A percentile compares a stretch with the other conserved stretches of the same genome.
Evolutionary conservation across 37 sponge, comb jelly and placozoan species (phyloP).

Genomic region (Agelas oroides): DNA sequence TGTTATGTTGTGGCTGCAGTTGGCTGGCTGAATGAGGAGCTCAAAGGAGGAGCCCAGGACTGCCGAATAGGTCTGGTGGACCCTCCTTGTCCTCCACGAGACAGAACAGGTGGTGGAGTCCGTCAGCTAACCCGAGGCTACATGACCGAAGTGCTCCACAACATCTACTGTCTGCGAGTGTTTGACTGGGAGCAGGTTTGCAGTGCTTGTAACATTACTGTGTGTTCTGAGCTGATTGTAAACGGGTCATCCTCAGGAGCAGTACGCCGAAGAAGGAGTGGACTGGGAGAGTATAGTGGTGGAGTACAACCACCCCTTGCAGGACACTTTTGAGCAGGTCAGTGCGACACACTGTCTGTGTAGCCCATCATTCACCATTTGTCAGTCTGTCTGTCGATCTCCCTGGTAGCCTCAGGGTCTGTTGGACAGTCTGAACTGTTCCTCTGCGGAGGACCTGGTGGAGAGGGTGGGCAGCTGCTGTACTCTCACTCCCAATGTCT

Average conservation of each 20-base stretch:
- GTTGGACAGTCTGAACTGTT: too few relatives aligned
- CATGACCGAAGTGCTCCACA: conserved; percentile 24
- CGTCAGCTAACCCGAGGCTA: not conserved
- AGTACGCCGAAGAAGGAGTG: conserved; percentile 42
- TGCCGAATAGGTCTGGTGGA: not conserved
- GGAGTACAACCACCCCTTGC: conserved; percentile 5
- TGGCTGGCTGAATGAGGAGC: conserved; percentile 12
- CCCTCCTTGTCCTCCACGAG: not conserved
- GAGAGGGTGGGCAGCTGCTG: too few relatives aligned
- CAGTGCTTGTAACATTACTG: too few relatives aligned
- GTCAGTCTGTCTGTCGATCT: too few relatives aligned
- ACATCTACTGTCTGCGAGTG: conserved; percentile 39
- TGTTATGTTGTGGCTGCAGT: too few relatives aligned
- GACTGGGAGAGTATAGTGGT: conserved; percentile 44
- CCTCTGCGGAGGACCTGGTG: too few relatives aligned
- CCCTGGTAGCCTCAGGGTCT: too few relatives aligned
- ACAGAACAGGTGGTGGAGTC: not conserved
- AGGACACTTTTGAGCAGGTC: conserved; percentile 41
- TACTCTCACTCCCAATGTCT: too few relatives aligned
- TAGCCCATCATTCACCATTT: too few relatives aligned
- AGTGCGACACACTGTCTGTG: not conserved
- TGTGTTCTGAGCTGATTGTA: too few relatives aligned
- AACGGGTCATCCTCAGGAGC: conserved; percentile 27
- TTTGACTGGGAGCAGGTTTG: conserved; percentile 61
- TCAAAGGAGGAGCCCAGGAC: too few relatives aligned